Percentiles rank a stretch among this genome's conserved stretches.
These are phyloP conservation scores for Acrossocheilus fasciatus DNA, from an alignment of 2,797 vertebrate species.

Conservation along the genomic window DNA sequence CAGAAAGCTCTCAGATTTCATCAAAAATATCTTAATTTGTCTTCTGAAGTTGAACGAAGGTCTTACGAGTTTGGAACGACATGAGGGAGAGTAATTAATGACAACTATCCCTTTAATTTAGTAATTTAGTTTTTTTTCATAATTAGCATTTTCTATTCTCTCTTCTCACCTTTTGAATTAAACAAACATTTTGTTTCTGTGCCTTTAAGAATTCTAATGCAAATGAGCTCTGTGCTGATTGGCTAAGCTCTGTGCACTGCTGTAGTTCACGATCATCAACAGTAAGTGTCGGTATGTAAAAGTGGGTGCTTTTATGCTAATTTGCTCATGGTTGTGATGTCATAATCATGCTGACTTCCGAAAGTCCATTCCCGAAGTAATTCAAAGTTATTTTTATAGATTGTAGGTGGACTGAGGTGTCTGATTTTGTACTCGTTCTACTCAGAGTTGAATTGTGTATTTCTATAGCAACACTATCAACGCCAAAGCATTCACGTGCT, in stretches of 20 bases:
- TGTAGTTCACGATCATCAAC: not conserved
- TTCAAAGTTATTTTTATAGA: not conserved
- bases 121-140: not conserved
- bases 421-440: too few species aligned
- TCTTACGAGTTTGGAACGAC: too few species aligned
- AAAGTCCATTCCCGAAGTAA: not conserved
- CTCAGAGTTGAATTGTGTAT: too few species aligned
- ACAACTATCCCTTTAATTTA: not conserved
- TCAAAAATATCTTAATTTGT: too few species aligned
- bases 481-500: too few species aligned
- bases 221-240: not conserved
- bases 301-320: not conserved
- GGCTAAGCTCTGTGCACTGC: not conserved
- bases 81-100: too few species aligned
- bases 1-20: too few species aligned
- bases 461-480: too few species aligned
- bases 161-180: not conserved
- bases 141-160: not conserved
- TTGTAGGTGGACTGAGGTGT: not conserved
- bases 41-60: too few species aligned
- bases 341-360: not conserved
- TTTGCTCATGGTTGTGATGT: not conserved
- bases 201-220: not conserved
- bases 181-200: not conserved
- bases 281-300: not conserved